These are phyloP conservation scores for Bufo bufo DNA, from an alignment of 2,113 vertebrate genomes.

Conservation along the genomic window DNA sequence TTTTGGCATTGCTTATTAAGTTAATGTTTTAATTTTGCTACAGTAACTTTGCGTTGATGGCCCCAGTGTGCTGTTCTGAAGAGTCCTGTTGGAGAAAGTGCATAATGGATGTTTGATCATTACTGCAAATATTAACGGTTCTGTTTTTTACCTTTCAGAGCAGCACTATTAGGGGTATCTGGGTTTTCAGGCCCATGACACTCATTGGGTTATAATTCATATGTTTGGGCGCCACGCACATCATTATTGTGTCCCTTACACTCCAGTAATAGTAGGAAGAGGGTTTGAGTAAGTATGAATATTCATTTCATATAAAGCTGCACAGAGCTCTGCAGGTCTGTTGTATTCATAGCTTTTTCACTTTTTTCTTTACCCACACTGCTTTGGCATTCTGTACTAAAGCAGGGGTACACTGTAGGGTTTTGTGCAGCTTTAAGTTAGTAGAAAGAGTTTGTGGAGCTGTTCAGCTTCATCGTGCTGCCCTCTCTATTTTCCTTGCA, in stretches of 20 bases:
- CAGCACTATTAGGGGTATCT: slow-evolving; percentile 38
- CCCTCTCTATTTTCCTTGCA: background rate
- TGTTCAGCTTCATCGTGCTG: slow-evolving; percentile 21
- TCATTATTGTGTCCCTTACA: slow-evolving; percentile 13
- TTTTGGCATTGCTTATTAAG: background rate
- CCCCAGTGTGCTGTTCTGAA: slow-evolving; percentile 42
- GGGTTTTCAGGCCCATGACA: slow-evolving; percentile 30
- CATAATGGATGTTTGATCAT: slow-evolving; percentile 5
- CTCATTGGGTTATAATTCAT: slow-evolving; percentile 31
- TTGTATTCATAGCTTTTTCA: background rate
- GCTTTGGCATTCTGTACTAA: background rate
- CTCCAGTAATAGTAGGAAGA: slow-evolving; percentile 16
- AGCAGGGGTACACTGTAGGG: slow-evolving; percentile 6
- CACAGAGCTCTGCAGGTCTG: slow-evolving; percentile 14
- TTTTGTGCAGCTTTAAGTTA: slow-evolving; percentile 36
- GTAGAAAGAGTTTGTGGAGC: slow-evolving; percentile 5
- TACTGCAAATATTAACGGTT: slow-evolving; percentile 37
- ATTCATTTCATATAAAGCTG: slow-evolving; percentile 37
- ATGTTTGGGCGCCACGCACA: slow-evolving; percentile 18
- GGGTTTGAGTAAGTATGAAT: slow-evolving; percentile 43
- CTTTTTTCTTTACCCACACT: background rate
- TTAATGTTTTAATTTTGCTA: background rate
- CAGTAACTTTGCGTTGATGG: background rate
- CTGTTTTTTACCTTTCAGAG: slow-evolving; percentile 45
- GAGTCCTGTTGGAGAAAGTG: background rate